These are phyloP conservation scores for Edolisoma coerulescens DNA, from an alignment of 2,113 vertebrate genomes.

Conservation along the genomic window DNA sequence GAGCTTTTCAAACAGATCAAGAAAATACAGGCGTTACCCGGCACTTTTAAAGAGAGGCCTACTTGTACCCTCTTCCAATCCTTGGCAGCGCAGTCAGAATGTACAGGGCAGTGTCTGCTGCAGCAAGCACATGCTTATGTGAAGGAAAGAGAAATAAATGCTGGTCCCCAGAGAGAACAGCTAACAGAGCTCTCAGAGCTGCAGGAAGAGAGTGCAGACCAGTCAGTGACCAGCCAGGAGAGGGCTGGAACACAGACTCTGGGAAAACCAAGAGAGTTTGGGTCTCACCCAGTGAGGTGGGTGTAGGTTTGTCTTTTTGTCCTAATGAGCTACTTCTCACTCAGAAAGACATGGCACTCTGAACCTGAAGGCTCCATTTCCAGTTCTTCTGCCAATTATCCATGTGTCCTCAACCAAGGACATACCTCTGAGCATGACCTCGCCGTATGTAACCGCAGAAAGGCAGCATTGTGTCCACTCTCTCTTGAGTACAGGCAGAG, in stretches of 20 bases:
- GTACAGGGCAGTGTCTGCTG: neutral
- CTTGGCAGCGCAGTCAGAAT: neutral
- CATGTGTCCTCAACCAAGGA: neutral
- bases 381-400: neutral
- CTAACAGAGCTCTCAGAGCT: neutral
- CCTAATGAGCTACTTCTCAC: neutral
- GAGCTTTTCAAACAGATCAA: neutral
- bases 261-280: neutral
- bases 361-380: neutral
- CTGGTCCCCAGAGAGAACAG: neutral
- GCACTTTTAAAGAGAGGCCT: neutral
- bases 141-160: neutral
- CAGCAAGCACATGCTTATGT: neutral
- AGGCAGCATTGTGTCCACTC: neutral
- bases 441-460: fast-evolving
- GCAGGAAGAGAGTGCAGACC: neutral
- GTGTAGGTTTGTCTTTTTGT: neutral
- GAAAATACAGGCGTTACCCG: neutral
- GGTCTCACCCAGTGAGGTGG: neutral
- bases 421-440: neutral
- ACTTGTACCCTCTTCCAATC: neutral
- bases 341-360: neutral
- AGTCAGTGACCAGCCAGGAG: neutral
- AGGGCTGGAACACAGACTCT: neutral
- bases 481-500: neutral